Conservation (phyloP, 2,888 invertebrate species). For the Dryomyza anilis region DNA sequence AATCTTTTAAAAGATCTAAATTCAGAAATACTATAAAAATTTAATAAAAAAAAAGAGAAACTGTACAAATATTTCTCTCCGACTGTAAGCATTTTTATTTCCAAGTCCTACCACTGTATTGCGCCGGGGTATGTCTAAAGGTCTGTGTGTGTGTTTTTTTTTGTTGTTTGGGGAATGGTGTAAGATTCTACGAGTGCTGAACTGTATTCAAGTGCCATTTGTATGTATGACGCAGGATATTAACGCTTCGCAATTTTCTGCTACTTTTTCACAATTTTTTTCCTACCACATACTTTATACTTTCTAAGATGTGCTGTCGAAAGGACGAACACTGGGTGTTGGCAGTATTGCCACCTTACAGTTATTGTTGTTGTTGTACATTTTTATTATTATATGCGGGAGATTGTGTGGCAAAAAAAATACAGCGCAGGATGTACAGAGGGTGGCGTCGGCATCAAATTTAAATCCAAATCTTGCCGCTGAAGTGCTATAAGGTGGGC, state of each 20-base stretch:
- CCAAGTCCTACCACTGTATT: not conserved
- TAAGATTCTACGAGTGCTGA: constrained; percentile 1
- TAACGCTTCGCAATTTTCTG: constrained; percentile 15
- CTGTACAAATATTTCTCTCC: too few relatives aligned
- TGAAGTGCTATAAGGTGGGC: too few relatives aligned
- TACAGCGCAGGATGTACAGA: not conserved
- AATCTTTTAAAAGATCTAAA: too few relatives aligned
- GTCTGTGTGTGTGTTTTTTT: not conserved
- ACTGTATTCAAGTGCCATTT: constrained; percentile 26
- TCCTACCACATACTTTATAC: too few relatives aligned
- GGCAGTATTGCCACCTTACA: too few relatives aligned
- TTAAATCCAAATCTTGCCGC: too few relatives aligned
- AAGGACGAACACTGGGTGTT: too few relatives aligned
- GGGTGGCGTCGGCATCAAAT: not conserved
- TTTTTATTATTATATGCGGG: not conserved
- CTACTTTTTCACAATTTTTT: not conserved
- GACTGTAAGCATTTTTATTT: too few relatives aligned
- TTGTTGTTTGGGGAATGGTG: not conserved
- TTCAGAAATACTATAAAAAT: too few relatives aligned
- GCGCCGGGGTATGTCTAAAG: too few relatives aligned
- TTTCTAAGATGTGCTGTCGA: too few relatives aligned
- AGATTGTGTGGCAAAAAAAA: not conserved
- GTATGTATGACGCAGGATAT: constrained; percentile 20
- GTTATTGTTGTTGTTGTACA: not conserved
- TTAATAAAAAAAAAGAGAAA: too few relatives aligned